phyloP scores from a whole-genome alignment of 2,888 invertebrate genomes.

The Aleiodes testaceus region DNA sequence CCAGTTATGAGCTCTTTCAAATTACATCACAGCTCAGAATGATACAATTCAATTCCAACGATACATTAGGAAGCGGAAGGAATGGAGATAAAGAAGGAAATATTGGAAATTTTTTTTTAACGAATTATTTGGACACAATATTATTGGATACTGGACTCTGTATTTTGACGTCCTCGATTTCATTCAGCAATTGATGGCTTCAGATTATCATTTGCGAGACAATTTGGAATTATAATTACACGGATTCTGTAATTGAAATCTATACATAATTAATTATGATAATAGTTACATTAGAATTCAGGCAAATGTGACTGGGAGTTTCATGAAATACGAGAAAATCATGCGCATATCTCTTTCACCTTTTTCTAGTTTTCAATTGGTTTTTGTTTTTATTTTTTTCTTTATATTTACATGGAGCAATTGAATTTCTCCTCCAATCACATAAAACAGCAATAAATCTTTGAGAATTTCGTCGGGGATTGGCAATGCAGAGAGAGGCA shows the following conservation, averaged over 20 bases:
- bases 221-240: not conserved
- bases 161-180: conserved; percentile 2
- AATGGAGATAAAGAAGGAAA: not conserved
- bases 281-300: not conserved
- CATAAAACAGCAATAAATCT: too few species aligned
- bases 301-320: not conserved
- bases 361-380: too few species aligned
- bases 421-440: not conserved
- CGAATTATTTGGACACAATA: too few species aligned
- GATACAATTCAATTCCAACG: conserved; percentile 15
- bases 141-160: too few species aligned
- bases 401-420: too few species aligned
- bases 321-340: too few species aligned
- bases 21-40: conserved; percentile 46
- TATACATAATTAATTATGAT: conserved; percentile 7
- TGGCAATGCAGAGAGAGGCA: too few species aligned
- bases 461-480: too few species aligned
- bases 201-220: not conserved
- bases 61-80: not conserved
- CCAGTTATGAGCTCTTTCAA: conserved; percentile 50
- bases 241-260: not conserved
- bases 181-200: conserved; percentile 31
- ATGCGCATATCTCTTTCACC: too few species aligned
- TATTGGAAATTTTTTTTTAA: not conserved
- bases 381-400: too few species aligned